Evolutionary conservation across 2,113 vertebrate genomes (phyloP).

Genomic region (Pseudopipra pipra): DNA sequence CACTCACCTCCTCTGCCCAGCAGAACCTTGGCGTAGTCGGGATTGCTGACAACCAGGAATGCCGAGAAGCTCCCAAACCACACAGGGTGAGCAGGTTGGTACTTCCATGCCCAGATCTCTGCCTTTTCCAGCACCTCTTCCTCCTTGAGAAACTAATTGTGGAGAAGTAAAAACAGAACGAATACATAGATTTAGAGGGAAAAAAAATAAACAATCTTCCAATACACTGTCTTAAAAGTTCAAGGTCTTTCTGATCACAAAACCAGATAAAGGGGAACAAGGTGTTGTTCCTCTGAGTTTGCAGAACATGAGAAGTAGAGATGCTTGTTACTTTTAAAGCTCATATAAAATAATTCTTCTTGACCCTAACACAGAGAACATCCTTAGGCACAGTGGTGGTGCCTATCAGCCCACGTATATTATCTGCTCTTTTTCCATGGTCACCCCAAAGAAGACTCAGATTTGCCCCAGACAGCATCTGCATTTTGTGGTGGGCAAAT

Average conservation of each 20-base stretch:
- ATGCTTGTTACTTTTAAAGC: neutral
- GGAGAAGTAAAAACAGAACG: neutral
- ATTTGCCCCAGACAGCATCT: neutral
- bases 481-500: neutral
- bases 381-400: neutral
- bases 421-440: neutral
- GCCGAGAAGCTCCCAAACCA: conserved; percentile 79
- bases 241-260: neutral
- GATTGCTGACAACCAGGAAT: conserved; percentile 70
- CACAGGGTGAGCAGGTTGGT: conserved; percentile 64
- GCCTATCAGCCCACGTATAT: rapidly evolving
- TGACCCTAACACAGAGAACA: neutral
- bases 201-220: neutral
- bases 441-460: neutral
- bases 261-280: neutral
- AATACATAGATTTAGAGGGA: neutral
- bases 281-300: neutral
- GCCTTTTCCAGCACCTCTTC: conserved; percentile 1
- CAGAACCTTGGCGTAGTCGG: conserved; percentile 80
- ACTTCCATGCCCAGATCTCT: conserved; percentile 61
- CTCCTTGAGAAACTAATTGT: conserved; percentile 23
- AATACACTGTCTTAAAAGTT: neutral
- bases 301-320: neutral
- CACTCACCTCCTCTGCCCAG: conserved; percentile 78
- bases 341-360: neutral